Evolutionary conservation across 2,113 vertebrate genomes (phyloP).

Genomic region (Esox niger): DNA sequence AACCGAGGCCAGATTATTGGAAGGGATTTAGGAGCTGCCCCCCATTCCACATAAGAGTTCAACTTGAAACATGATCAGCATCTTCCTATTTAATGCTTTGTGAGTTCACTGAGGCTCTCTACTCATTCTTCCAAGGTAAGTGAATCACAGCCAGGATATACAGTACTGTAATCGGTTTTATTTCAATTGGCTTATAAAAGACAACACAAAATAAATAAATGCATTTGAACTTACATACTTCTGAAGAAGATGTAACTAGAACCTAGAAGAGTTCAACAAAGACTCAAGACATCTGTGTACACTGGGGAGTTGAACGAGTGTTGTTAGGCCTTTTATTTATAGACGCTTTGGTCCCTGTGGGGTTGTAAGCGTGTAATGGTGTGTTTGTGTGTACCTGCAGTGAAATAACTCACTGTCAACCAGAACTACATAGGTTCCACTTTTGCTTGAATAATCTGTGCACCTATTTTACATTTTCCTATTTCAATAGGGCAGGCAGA

Average conservation of each 20-base stretch:
- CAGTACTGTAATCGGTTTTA: slow-evolving; percentile 1
- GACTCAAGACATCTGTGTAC: slow-evolving; percentile 73
- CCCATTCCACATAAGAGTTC: no score
- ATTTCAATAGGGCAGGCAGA: slow-evolving; percentile 34
- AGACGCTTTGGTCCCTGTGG: slow-evolving; percentile 68
- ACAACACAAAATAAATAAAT: slow-evolving; percentile 55
- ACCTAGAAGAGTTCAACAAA: slow-evolving; percentile 62
- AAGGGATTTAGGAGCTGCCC: no score
- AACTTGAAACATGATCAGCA: no score
- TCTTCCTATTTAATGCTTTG: not conserved
- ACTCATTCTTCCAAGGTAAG: slow-evolving; percentile 20
- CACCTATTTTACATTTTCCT: slow-evolving; percentile 52
- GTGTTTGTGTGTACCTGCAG: slow-evolving; percentile 68
- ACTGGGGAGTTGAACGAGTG: slow-evolving; percentile 71
- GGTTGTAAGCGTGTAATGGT: slow-evolving; percentile 69
- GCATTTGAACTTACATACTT: slow-evolving; percentile 48
- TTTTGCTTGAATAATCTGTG: slow-evolving; percentile 61
- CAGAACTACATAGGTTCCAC: slow-evolving; percentile 49
- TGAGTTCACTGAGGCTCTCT: not conserved
- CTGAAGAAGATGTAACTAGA: slow-evolving; percentile 64
- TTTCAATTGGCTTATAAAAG: slow-evolving; percentile 15
- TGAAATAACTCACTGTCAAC: slow-evolving; percentile 75
- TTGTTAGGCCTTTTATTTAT: slow-evolving; percentile 79
- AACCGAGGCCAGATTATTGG: slow-evolving; percentile 7
- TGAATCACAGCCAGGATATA: slow-evolving; percentile 55